These are phyloP conservation scores for Rhipidura dahli DNA, from an alignment of 2,113 vertebrate genomes.

Conservation along the genomic window DNA sequence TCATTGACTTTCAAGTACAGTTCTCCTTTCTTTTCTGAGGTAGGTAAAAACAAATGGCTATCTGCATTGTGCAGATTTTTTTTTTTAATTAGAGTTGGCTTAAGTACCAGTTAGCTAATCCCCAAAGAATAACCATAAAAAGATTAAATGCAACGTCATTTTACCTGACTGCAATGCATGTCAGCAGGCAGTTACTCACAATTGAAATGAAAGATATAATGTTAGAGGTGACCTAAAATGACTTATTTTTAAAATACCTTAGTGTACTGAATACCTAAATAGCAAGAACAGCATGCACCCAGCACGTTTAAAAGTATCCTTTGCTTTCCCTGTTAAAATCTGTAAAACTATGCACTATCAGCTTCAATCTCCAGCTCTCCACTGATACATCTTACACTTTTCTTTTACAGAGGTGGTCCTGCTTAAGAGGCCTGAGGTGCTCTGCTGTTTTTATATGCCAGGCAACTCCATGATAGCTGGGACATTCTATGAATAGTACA, in stretches of 20 bases:
- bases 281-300: background rate
- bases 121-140: background rate
- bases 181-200: background rate
- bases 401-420: background rate
- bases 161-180: background rate
- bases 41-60: slow-evolving; percentile 24
- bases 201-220: background rate
- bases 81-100: slow-evolving; percentile 23
- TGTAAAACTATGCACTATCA: background rate
- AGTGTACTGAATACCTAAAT: background rate
- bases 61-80: background rate
- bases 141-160: slow-evolving; percentile 3
- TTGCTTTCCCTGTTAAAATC: background rate
- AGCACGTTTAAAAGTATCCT: background rate
- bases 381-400: background rate
- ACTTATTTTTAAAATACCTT: background rate
- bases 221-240: background rate
- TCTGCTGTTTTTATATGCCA: background rate
- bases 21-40: background rate
- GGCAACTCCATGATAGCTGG: background rate
- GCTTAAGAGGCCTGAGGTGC: background rate
- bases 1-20: background rate
- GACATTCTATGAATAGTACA: background rate
- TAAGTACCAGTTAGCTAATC: slow-evolving; percentile 18
- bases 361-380: background rate